Conservation (phyloP, 2,797 vertebrate genomes). For the Coranthus polyacanthus region DNA sequence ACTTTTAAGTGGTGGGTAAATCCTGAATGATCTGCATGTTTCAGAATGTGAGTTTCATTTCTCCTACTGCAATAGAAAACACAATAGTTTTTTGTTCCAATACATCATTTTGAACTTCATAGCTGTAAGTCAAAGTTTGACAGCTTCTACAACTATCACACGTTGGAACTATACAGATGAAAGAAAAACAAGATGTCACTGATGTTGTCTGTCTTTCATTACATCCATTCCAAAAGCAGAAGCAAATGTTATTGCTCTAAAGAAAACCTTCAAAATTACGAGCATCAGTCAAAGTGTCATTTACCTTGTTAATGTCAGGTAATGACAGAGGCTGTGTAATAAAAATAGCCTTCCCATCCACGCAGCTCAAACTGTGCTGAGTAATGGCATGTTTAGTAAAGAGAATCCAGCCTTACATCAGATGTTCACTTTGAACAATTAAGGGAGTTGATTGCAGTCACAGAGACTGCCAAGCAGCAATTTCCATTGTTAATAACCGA, state of each 20-base stretch:
- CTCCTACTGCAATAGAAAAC: constrained; percentile 4
- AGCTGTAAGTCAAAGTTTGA: constrained; percentile 8
- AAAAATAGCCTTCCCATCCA: constrained; percentile 49
- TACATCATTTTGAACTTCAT: constrained; percentile 8
- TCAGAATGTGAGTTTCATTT: too few species aligned
- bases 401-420: constrained; percentile 66
- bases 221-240: constrained; percentile 70
- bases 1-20: too few species aligned
- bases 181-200: constrained; percentile 54
- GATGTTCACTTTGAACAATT: constrained; percentile 75
- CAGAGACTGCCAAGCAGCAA: constrained; percentile 85
- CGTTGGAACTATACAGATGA: constrained; percentile 43
- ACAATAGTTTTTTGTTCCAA: neutral
- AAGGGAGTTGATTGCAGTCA: constrained; percentile 85
- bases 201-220: constrained; percentile 79
- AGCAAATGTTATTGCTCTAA: constrained; percentile 77
- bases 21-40: too few species aligned
- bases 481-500: constrained; percentile 88
- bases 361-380: constrained; percentile 55
- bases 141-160: constrained; percentile 16
- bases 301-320: constrained; percentile 61
- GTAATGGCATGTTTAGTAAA: constrained; percentile 61
- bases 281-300: constrained; percentile 77
- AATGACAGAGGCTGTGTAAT: constrained; percentile 64
- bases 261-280: constrained; percentile 72